These are phyloP conservation scores for Drosophila erecta DNA, from an alignment of 1,140 invertebrate genomes.

Conservation along the genomic window DNA sequence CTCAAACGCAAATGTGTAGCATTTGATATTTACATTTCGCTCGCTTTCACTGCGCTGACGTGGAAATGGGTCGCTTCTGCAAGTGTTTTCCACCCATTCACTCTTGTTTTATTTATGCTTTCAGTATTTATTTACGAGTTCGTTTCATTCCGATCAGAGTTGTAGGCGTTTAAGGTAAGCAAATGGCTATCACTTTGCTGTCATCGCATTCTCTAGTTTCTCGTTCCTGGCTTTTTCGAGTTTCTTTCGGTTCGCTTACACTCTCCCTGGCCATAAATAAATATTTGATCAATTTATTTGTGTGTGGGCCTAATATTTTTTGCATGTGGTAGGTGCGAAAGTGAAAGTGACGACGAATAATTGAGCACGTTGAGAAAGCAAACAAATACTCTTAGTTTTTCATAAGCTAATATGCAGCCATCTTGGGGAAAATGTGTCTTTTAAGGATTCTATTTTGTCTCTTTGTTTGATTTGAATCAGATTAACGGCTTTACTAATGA, in stretches of 20 bases:
- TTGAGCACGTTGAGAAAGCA: conserved; percentile 6
- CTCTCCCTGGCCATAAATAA: conserved; percentile 34
- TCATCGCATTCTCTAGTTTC: background rate
- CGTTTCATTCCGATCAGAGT: conserved; percentile 14
- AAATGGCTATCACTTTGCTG: conserved; percentile 26
- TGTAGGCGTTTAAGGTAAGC: conserved; percentile 21
- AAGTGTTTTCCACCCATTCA: conserved; percentile 14
- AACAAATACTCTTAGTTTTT: background rate
- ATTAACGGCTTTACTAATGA: too few species aligned
- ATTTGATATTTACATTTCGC: conserved; percentile 44
- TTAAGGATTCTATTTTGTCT: background rate
- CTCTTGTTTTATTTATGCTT: conserved; percentile 38
- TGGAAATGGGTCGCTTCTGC: conserved; percentile 32
- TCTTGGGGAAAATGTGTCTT: background rate
- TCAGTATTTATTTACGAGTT: conserved; percentile 53
- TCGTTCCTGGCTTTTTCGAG: background rate
- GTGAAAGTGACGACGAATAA: conserved; percentile 19
- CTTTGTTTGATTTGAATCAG: too few species aligned
- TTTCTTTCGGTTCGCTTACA: conserved; percentile 25
- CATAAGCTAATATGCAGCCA: background rate
- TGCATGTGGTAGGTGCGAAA: conserved; percentile 31
- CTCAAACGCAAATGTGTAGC: conserved; percentile 33
- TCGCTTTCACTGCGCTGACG: conserved; percentile 22
- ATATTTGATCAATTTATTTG: conserved; percentile 52
- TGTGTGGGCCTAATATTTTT: conserved; percentile 33